Evolutionary conservation across 1,140 invertebrate species (phyloP), one percentile per base, ranked within the genome.

Genomic region (Drosophila neocordata): DNA sequence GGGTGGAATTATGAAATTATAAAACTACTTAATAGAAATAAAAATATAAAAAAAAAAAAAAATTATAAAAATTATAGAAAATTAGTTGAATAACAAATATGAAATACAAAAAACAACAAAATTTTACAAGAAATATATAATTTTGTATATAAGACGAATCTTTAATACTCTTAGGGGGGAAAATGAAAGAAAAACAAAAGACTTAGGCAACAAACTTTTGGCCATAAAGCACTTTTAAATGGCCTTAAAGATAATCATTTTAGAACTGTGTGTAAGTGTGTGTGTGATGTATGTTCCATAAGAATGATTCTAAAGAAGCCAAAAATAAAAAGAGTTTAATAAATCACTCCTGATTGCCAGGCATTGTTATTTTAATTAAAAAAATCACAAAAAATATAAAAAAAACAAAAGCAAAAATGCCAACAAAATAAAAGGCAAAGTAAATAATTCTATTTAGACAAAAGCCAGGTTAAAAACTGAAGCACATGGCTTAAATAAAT

Each of bases 281-380:
- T 34, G 22, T 24, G 22, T 24, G 22, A 24, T 31, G 27, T 31
- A 6, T 31, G 12, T 34, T 35, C 20, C 1, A 31, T 13, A 18
- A 37, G 35, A 48, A 34, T 38, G 27, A 48, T 11, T 38, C 56
- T 66, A 51, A 27, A 82, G 27, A 31, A 31, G 27, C 4, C 27
- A 31, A 31, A 31, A 31, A 31, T 31, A 31, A 31, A 31, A 31
- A 31, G 76, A 82, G 78, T 79, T 87, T 82, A 66, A 87, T 87
- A 87, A 88, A 88, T 87, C 79, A 87, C 76, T 79, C 64, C 64
- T 88, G 83, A 89, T 87, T 87, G 79, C 67, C 7, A 48, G 62
- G 44, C 79, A 79, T 87, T 87, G 83, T 87, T 89, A 87, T 88
- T 89, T 73, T 83, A 83, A 73, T 69, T 73, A 69, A 83, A 83